Conservation (phyloP, 2,113 vertebrate species). For the Ascaphus truei region DNA sequence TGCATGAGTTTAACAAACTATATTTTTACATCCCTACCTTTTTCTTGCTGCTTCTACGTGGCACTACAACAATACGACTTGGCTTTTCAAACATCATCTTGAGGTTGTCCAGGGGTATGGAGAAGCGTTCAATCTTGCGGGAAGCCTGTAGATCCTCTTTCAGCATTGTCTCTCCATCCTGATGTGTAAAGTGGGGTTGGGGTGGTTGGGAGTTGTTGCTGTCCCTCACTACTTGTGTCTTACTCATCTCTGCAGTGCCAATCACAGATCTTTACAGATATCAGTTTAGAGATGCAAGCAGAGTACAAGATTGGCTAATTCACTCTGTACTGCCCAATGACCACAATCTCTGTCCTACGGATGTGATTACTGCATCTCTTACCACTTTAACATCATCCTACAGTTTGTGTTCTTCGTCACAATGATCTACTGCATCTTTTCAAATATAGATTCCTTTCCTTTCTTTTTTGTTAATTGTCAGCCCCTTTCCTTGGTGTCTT, state of each 20-base stretch:
- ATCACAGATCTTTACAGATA: too few relatives aligned
- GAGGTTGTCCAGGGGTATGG: constrained; percentile 61
- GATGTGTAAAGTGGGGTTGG: neutral
- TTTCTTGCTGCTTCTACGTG: constrained; percentile 5
- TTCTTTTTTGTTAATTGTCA: neutral
- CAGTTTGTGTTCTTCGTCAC: too few relatives aligned
- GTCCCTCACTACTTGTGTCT: neutral
- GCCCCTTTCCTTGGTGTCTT: neutral
- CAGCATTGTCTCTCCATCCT: neutral
- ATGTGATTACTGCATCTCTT: too few relatives aligned
- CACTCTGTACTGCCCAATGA: too few relatives aligned
- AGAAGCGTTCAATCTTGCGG: constrained; percentile 48
- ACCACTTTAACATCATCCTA: too few relatives aligned
- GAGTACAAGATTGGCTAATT: too few relatives aligned
- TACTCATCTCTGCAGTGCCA: neutral
- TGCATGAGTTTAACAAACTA: too few relatives aligned
- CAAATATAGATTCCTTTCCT: too few relatives aligned
- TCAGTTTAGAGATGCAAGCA: too few relatives aligned
- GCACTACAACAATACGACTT: constrained; percentile 27
- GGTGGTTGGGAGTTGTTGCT: neutral
- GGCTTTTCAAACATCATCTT: constrained; percentile 62
- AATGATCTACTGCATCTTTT: too few relatives aligned
- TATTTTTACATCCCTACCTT: neutral
- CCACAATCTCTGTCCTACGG: too few relatives aligned
- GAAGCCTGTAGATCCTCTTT: constrained; percentile 45